Percentiles rank a stretch among this genome's conserved stretches.
Evolutionary conservation across 2,888 invertebrate species (phyloP).

Genomic region (Drosophila anomelani): DNA sequence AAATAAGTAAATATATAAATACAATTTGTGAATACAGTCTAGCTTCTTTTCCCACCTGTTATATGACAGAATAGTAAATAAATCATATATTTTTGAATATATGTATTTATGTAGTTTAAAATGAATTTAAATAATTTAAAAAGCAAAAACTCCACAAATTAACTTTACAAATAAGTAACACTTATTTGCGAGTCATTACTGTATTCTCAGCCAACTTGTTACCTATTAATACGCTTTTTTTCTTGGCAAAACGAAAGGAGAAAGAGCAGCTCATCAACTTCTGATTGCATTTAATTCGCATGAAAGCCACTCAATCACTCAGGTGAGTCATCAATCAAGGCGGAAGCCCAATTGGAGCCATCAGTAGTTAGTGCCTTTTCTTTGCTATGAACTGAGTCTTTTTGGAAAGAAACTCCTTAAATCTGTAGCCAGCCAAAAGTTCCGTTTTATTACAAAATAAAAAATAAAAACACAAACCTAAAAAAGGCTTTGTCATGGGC

Average conservation of each 20-base stretch:
- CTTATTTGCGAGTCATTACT: conserved; percentile 4
- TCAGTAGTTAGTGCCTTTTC: neutral
- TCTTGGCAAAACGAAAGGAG: conserved; percentile 2
- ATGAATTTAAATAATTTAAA: neutral
- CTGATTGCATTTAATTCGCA: conserved; percentile 31
- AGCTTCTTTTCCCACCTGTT: neutral
- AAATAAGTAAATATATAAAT: conserved; percentile 9
- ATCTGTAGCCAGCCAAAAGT: conserved; percentile 41
- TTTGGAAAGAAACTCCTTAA: neutral
- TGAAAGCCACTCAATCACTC: conserved; percentile 24
- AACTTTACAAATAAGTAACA: neutral
- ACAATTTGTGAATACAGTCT: conserved; percentile 9
- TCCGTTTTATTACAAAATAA: conserved; percentile 50
- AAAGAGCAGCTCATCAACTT: conserved; percentile 19
- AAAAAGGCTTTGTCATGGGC: conserved; percentile 28
- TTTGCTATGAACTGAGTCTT: conserved; percentile 2
- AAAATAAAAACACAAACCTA: conserved; percentile 22
- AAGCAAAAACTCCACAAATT: neutral
- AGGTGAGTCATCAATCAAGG: conserved; percentile 15
- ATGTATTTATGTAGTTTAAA: neutral
- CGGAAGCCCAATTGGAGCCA: neutral
- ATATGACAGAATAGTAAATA: neutral
- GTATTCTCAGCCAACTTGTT: conserved; percentile 5
- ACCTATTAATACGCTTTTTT: conserved; percentile 8
- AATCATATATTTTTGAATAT: neutral